Evolutionary conservation across 2,797 vertebrate species (phyloP).

Genomic region (Mormyrus hasselquistii): DNA sequence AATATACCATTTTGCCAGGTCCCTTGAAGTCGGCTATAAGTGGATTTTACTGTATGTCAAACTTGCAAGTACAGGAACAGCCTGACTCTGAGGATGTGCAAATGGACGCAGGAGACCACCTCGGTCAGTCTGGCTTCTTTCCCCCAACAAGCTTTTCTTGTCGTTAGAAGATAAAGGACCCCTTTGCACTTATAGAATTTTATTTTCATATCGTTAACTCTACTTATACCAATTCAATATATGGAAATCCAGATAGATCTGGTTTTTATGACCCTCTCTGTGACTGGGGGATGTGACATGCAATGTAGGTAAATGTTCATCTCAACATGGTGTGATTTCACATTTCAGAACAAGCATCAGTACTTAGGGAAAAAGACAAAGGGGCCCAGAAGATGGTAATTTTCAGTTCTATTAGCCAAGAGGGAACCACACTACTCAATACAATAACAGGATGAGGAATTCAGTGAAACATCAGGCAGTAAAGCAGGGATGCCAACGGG

Average conservation of each 20-base stretch:
- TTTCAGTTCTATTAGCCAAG: neutral
- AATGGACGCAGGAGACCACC: neutral
- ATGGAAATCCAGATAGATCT: neutral
- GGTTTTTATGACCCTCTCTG: neutral
- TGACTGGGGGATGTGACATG: neutral
- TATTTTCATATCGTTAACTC: neutral
- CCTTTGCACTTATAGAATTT: neutral
- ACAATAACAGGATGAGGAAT: neutral
- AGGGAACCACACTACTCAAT: neutral
- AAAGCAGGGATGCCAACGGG: neutral
- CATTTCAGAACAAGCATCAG: neutral
- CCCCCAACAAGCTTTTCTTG: neutral
- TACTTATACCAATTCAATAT: neutral
- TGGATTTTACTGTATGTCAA: neutral
- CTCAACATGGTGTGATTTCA: neutral
- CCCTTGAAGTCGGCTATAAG: neutral
- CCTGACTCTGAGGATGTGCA: neutral
- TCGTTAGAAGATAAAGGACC: neutral
- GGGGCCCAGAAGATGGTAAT: neutral
- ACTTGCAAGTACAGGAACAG: neutral
- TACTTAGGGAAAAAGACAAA: neutral
- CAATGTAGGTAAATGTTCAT: neutral
- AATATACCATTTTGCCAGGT: neutral
- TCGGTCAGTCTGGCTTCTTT: neutral
- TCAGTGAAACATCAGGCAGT: neutral